These are phyloP conservation scores for Cryptoleucopteryx plumbea DNA, from an alignment of 2,113 vertebrate species.

Conservation along the genomic window DNA sequence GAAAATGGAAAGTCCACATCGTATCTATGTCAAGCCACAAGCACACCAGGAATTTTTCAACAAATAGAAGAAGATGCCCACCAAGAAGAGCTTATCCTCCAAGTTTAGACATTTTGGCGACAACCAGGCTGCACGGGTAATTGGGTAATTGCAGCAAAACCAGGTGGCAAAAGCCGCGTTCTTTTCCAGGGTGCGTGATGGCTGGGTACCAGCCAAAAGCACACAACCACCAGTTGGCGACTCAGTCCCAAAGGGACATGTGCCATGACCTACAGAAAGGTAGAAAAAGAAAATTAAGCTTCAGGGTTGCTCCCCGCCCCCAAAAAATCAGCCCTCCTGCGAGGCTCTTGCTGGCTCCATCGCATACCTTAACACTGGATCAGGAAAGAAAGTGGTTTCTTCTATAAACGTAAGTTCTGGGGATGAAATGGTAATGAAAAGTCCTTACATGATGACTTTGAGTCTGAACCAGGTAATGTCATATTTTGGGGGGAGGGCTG, in stretches of 20 bases:
- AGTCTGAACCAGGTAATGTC: not conserved
- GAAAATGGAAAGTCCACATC: fast-evolving
- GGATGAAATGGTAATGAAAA: not conserved
- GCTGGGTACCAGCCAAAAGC: not conserved
- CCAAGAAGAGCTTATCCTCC: not conserved
- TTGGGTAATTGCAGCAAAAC: not conserved
- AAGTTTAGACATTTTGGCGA: not conserved
- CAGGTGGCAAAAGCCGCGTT: fast-evolving
- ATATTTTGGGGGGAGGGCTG: not conserved
- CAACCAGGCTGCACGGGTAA: fast-evolving
- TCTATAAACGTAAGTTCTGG: not conserved
- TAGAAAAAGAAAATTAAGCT: not conserved
- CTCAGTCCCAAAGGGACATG: not conserved
- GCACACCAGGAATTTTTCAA: not conserved
- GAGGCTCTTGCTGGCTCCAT: not conserved
- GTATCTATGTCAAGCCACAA: not conserved
- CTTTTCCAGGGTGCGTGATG: fast-evolving
- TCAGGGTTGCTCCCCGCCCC: not conserved
- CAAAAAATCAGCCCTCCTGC: not conserved
- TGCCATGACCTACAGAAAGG: not conserved
- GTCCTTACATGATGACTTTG: not conserved
- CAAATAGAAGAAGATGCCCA: not conserved
- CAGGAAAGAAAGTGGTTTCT: not conserved
- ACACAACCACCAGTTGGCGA: too few relatives aligned
- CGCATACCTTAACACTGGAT: fast-evolving